Evolutionary conservation across 2,797 vertebrate genomes (phyloP).

Genomic region (Lutjanus campechanus): DNA sequence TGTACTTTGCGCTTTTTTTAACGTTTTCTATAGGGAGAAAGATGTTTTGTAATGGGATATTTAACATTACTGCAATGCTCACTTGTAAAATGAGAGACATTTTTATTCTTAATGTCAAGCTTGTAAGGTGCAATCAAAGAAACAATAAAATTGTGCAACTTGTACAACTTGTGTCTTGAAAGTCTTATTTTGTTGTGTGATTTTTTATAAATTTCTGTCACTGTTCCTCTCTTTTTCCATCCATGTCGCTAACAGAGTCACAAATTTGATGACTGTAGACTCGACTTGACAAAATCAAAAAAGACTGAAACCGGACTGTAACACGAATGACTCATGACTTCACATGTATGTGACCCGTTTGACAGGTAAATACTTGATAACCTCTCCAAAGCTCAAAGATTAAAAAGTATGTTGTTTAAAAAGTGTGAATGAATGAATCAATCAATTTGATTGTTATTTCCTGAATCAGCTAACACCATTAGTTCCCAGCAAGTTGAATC

Average conservation of each 20-base stretch:
- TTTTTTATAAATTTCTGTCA: background rate
- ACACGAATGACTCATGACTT: no score
- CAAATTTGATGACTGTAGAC: no score
- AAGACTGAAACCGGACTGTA: no score
- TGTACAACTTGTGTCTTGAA: constrained; percentile 21
- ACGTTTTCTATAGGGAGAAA: constrained; percentile 62
- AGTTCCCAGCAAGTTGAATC: no score
- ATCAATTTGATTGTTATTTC: no score
- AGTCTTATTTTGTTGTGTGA: background rate
- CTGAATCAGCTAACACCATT: no score
- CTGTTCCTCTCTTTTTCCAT: background rate
- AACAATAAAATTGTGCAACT: constrained; percentile 78
- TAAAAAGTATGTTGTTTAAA: no score
- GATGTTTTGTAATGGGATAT: constrained; percentile 71
- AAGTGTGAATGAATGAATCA: no score
- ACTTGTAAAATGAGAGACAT: constrained; percentile 50
- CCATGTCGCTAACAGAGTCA: background rate
- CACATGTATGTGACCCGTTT: no score
- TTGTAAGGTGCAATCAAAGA: constrained; percentile 74
- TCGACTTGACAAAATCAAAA: no score
- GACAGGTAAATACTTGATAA: no score
- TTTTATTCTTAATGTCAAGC: constrained; percentile 64
- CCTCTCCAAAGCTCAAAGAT: no score
- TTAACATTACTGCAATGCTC: constrained; percentile 49
- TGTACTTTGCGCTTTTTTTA: constrained; percentile 25